Conservation (phyloP, 2,888 invertebrate genomes). For the Polydrusus pterygomalis region DNA sequence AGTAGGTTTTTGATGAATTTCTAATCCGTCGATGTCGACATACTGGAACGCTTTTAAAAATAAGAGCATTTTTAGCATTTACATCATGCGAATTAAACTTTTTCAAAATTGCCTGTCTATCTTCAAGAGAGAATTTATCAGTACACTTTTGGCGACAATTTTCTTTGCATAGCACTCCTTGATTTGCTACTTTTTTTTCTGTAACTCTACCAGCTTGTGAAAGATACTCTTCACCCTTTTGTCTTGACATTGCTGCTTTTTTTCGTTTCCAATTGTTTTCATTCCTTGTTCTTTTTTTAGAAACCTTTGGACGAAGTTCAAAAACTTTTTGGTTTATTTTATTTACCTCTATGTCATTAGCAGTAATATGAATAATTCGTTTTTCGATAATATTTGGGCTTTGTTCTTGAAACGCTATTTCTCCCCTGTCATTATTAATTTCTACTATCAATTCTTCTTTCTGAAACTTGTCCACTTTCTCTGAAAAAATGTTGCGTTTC, state of each 20-base stretch:
- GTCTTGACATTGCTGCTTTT: conserved; percentile 2
- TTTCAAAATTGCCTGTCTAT: conserved; percentile 17
- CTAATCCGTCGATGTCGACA: conserved; percentile 6
- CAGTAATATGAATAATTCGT: no score
- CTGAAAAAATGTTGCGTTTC: no score
- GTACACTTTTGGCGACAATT: conserved; percentile 28
- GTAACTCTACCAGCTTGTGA: conserved; percentile 5
- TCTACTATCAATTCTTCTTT: no score
- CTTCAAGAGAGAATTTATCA: conserved; percentile 6
- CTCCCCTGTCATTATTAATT: no score
- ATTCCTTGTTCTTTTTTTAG: background rate
- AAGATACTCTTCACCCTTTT: conserved; percentile 3
- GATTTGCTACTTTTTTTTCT: background rate
- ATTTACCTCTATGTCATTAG: no score
- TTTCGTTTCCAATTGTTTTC: background rate
- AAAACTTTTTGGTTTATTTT: no score
- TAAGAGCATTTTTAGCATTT: conserved; percentile 27
- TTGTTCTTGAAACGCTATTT: no score
- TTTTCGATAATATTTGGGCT: no score
- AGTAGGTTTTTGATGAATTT: no score
- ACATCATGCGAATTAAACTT: conserved; percentile 25
- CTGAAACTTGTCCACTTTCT: no score
- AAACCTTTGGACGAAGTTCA: no score
- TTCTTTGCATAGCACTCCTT: conserved; percentile 24
- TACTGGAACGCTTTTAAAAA: conserved; percentile 33